Base-by-base conservation (phyloP, 2,888 invertebrate genomes). In the Autographa pulchrina region DNA sequence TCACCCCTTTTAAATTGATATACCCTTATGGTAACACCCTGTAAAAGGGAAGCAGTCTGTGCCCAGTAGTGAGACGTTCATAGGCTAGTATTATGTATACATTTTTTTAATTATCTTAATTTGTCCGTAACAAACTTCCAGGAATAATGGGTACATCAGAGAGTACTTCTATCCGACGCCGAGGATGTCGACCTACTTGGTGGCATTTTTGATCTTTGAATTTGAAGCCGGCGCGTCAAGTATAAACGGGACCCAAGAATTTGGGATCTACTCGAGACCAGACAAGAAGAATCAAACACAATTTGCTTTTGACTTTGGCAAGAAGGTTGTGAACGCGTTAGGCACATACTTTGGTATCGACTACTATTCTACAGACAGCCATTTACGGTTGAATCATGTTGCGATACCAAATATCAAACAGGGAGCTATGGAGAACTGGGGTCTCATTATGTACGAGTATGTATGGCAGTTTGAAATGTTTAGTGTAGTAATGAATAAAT, bases 371-470 rank as follows among this genome's bases (percentile, higher is more conserved):
- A 90, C 93, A 8, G 88, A 97, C 74, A 96, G 96, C 0, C 93
- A 97, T 71, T 94, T 97, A 7, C 98, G 98, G 89, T 96, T 98
- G 90, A 98, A 98, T 87, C 97, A 98, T 87, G 97, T 98, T n/a
- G 98, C 98, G 1, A 96, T 99, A 72, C 97, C 98, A 0, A 98
- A 98, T 89, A 98, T 98, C 89, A 96, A 96, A 62, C 97, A 98
- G 77, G 98, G 98, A 59, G 98, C 98, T 66, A 98, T 99, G 98
- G 98, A 98, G 89, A 99, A 99, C 89, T 99, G 98, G 98, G 99
- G 98, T 9, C 94, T 99, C 32, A 96, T 98, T 9, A 98, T 98
- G 3, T 99, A 98, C 92, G 97, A 97, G 97, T 97, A 90, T 14
- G 18, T 54, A 32, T 58, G 43, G 18, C 38, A 6, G 5, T 14